Percentiles rank a stretch among this genome's conserved stretches.
Conservation (phyloP, 2,888 invertebrate genomes). For the Diploptera punctata region DNA sequence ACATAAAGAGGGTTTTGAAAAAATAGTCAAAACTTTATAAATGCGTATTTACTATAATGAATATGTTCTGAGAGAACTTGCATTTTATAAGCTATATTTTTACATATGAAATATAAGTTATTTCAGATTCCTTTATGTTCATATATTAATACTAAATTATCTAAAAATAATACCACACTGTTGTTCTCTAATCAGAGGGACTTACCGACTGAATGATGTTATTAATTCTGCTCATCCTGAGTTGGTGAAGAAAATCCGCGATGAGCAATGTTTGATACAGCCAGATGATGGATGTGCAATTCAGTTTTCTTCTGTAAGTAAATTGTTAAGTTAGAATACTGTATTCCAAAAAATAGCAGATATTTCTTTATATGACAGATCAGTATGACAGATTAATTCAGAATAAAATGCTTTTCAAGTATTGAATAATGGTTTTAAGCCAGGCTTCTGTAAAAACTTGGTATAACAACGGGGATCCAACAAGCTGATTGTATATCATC, state of each 20-base stretch:
- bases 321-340: neutral
- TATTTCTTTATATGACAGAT: neutral
- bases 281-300: constrained; percentile 76
- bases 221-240: constrained; percentile 54
- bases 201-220: constrained; percentile 56
- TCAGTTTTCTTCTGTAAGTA: constrained; percentile 75
- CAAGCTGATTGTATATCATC: neutral
- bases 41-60: too few species aligned
- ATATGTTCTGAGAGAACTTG: too few species aligned
- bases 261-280: constrained; percentile 62
- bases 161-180: too few species aligned
- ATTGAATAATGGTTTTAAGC: neutral
- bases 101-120: too few species aligned
- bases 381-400: neutral
- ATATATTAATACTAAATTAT: too few species aligned
- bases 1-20: too few species aligned
- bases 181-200: constrained; percentile 53
- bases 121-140: too few species aligned
- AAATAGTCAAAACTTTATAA: too few species aligned
- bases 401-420: neutral
- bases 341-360: neutral
- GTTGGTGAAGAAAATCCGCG: constrained; percentile 51
- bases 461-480: neutral
- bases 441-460: neutral
- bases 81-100: too few species aligned